Percentiles rank a stretch among this genome's conserved stretches.
Evolutionary conservation across 1,140 invertebrate genomes (phyloP).

Genomic region (Scaptodrosophila lebanonensis): DNA sequence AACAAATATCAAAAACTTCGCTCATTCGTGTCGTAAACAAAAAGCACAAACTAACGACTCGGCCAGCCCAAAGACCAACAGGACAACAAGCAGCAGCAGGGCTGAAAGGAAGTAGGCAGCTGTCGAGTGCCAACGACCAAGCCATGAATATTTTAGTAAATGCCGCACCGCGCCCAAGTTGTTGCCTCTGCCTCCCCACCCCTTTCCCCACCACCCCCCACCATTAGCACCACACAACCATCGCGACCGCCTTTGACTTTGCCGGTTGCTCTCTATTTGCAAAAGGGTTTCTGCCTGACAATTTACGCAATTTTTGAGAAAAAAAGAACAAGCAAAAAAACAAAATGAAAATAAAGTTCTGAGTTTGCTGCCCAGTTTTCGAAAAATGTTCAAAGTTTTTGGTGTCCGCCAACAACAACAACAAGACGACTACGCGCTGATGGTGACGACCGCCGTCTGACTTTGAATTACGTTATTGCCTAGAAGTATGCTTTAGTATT

Average conservation of each 20-base stretch:
- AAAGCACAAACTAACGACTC: conserved; percentile 44
- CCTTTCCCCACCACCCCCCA: conserved; percentile 51
- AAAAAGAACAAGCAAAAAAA: neutral
- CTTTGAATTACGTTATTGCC: conserved; percentile 70
- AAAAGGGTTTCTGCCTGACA: conserved; percentile 44
- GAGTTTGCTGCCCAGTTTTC: conserved; percentile 21
- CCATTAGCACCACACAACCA: conserved; percentile 30
- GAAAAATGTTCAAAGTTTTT: conserved; percentile 64
- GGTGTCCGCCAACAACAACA: conserved; percentile 53
- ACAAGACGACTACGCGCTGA: conserved; percentile 6
- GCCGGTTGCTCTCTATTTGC: neutral
- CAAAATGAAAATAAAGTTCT: conserved; percentile 29
- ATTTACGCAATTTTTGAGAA: conserved; percentile 63
- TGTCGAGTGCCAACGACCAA: conserved; percentile 56
- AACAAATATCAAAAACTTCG: conserved; percentile 70
- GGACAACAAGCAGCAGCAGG: conserved; percentile 9
- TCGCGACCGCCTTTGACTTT: neutral
- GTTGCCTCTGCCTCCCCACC: conserved; percentile 53
- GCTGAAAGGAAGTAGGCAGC: conserved; percentile 17
- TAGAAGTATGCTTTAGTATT: conserved; percentile 69
- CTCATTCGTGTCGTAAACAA: conserved; percentile 61
- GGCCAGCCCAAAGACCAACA: conserved; percentile 22
- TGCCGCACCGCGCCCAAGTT: conserved; percentile 43
- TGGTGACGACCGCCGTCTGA: no score
- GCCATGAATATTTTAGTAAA: conserved; percentile 72